Evolutionary conservation across 23 tunicate species (phyloP), one percentile per base, ranked within the genome.

Genomic region (Trididemnum miniatum): DNA sequence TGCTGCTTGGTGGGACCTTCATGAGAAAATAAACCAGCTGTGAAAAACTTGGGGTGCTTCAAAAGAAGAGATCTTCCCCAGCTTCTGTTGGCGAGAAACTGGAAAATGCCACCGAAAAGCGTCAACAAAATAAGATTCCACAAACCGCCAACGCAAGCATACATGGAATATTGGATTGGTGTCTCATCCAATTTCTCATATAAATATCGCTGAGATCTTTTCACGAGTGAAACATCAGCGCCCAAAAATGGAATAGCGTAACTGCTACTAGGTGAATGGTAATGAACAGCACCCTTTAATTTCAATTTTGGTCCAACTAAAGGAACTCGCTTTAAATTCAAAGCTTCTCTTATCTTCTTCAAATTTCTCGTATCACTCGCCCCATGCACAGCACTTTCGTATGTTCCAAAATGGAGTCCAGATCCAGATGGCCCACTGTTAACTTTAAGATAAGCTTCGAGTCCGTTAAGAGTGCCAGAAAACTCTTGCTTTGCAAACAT

Each of bases 221-320:
- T 83, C 0, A 95, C 99, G 0, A 95, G 86, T 23, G 96, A 73
- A 0, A 81, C 80, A 80, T 95, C 99, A 20, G 96, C 88, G 12
- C 99, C 99, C 12, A 81, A 65, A 44, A 95, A 95, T 0, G 96
- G 96, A 28, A 90, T 65, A 29, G 96, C 88, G 59, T 87, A 93
- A 1, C 37, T 75, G 22, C 65, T 38, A 35, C 74, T 23, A 0
- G 71, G 52, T 1, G 71, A 34, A 27, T 40, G 20, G 36, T 83
- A 87, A 49, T 88, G 93, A 0, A 93, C 52, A 39, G 65, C 37
- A 1, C 80, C 80, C 38, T 84, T 65, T 20, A 37, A 71, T 50
- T 80, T 82, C 40, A 86, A 24, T 67, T 83, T 93, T 22, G 93
- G 92, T 1, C 98, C 98, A 25, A 82, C 86, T 2, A 59, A 29